Evolutionary conservation across 1,140 invertebrate genomes (phyloP), one percentile per base, ranked within the genome.

Genomic region (Apis dorsata): DNA sequence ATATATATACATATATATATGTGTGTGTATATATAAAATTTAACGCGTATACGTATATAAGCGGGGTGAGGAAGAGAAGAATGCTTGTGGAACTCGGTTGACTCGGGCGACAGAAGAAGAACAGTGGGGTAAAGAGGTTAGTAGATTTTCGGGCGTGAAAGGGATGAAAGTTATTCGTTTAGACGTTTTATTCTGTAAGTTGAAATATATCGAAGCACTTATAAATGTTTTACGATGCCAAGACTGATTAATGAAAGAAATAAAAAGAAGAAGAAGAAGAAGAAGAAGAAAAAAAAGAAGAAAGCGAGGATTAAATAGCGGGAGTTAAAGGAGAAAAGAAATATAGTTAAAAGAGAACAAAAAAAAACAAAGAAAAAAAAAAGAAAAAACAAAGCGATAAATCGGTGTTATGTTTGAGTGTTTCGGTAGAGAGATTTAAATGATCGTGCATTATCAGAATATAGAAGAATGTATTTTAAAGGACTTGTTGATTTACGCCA

Each of bases 361-460:
- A 44, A 44, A 44, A 34, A 34, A 3, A 34, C 34, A 34, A 34
- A 57, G 55, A 62, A 24, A 75, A 83, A 34, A 85, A 83, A 83
- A 28, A 76, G 83, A 84, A 84, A 24, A 83, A 84, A 71, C 72
- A 83, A 84, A 86, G 81, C 51, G 86, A 85, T 84, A 90, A 93
- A 92, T 94, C 87, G 90, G 91, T 93, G 93, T 94, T 94, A 93
- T 92, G 93, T 93, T 93, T 93, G 93, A 90, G 88, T 93, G 93
- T 93, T 81, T 93, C 89, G 87, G 90, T 93, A 94, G 92, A 93
- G 91, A 93, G 90, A 89, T 93, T 93, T 92, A 93, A 92, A 85
- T 76, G 85, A 89, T 81, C 71, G 79, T 85, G 84, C 81, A 91
- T 91, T 91, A 86, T 86, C 83, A 89, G 89, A 89, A 92, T 93